Evolutionary conservation across 2,888 invertebrate genomes (phyloP).

Genomic region (Heliconius hortense): DNA sequence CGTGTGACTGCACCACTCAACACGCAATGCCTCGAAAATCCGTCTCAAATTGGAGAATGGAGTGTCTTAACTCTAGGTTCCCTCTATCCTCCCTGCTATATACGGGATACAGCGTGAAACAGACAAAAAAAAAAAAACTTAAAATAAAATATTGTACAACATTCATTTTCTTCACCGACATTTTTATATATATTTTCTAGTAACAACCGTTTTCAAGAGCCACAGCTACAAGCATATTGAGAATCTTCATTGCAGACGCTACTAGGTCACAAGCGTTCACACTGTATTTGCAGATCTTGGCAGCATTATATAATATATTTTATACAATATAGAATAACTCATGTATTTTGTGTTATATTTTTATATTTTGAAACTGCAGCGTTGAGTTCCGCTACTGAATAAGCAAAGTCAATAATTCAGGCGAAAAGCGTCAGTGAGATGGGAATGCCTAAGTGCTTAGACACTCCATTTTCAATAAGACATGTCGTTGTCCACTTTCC

Average conservation of each 20-base stretch:
- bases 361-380: not conserved
- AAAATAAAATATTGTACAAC: not conserved
- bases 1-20: too few relatives aligned
- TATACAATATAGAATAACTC: not conserved
- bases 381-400: not conserved
- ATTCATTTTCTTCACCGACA: conserved; percentile 11
- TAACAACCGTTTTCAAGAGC: conserved; percentile 13
- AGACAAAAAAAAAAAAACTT: too few relatives aligned
- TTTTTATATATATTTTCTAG: conserved; percentile 12
- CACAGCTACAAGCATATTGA: conserved; percentile 10
- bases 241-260: conserved; percentile 11
- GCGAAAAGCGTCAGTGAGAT: too few relatives aligned
- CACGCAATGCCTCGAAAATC: too few relatives aligned
- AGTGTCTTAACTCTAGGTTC: too few relatives aligned
- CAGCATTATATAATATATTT: conserved; percentile 12
- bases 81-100: too few relatives aligned
- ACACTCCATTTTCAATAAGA: too few relatives aligned
- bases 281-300: conserved; percentile 9
- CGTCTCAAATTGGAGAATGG: too few relatives aligned
- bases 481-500: too few relatives aligned
- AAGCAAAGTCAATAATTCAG: not conserved
- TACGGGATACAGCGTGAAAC: too few relatives aligned
- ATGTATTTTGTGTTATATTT: not conserved
- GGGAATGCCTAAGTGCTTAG: too few relatives aligned
- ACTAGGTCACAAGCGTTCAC: conserved; percentile 16